Percentiles rank a stretch among this genome's conserved stretches.
Evolutionary conservation across 2,113 vertebrate species (phyloP).

Genomic region (Spheniscus mendiculus): DNA sequence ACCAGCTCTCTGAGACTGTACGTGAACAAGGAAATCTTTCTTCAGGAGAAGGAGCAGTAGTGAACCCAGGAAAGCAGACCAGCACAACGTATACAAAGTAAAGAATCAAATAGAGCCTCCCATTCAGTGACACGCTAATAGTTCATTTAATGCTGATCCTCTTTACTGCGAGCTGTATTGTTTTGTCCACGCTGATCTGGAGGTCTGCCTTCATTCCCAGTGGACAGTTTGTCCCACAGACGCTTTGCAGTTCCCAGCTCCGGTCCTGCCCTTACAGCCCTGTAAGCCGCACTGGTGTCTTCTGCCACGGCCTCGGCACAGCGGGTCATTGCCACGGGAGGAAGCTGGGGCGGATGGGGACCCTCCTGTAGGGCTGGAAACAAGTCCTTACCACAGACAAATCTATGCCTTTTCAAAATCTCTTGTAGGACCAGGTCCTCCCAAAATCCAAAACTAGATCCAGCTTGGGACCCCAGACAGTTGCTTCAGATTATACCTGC

Average conservation of each 20-base stretch:
- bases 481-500: not conserved
- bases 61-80: not conserved
- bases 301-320: not conserved
- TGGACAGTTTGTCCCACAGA: not conserved
- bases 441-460: not conserved
- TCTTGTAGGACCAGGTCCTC: not conserved
- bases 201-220: not conserved
- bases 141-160: not conserved
- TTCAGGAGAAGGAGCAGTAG: not conserved
- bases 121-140: rapidly evolving
- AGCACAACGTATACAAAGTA: rapidly evolving
- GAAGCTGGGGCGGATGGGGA: not conserved
- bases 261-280: not conserved
- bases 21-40: not conserved
- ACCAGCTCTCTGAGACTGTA: not conserved
- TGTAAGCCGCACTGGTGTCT: not conserved
- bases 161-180: not conserved
- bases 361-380: not conserved
- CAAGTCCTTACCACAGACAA: not conserved
- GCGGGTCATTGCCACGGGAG: rapidly evolving
- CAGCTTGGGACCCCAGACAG: not conserved
- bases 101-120: not conserved
- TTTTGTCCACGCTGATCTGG: not conserved
- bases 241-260: not conserved
- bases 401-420: not conserved